These are phyloP conservation scores for Pseudeuparius sepicola DNA, from an alignment of 2,888 invertebrate genomes.

Conservation along the genomic window DNA sequence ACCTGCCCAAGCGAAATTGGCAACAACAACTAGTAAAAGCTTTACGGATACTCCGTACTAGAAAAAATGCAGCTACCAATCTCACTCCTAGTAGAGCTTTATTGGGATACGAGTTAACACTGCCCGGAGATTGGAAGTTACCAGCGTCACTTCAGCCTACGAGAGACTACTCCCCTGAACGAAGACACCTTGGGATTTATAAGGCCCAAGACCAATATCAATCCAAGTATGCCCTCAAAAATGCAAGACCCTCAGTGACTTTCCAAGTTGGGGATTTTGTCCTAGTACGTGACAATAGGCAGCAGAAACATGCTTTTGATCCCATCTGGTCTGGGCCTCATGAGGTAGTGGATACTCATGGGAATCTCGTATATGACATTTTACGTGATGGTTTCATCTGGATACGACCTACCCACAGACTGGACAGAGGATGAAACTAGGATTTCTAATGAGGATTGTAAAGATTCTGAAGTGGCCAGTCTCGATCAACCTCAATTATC, in stretches of 20 bases:
- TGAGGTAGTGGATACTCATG: constrained; percentile 1
- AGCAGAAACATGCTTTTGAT: background rate
- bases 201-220: background rate
- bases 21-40: constrained; percentile 10
- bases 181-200: background rate
- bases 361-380: no score
- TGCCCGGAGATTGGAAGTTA: constrained; percentile 4
- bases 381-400: no score
- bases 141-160: no score
- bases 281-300: background rate
- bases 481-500: no score
- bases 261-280: background rate
- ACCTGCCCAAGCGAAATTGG: constrained; percentile 8
- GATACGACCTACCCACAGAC: no score
- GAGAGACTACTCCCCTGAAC: background rate
- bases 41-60: constrained; percentile 10
- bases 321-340: background rate
- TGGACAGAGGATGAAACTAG: no score
- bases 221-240: background rate
- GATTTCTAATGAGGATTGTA: no score
- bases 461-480: no score
- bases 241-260: background rate
- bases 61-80: constrained; percentile 18
- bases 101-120: constrained; percentile 12
- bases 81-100: constrained; percentile 12